Base-by-base conservation (phyloP, 2,888 invertebrate species). In the Stenotaenia linearis region DNA sequence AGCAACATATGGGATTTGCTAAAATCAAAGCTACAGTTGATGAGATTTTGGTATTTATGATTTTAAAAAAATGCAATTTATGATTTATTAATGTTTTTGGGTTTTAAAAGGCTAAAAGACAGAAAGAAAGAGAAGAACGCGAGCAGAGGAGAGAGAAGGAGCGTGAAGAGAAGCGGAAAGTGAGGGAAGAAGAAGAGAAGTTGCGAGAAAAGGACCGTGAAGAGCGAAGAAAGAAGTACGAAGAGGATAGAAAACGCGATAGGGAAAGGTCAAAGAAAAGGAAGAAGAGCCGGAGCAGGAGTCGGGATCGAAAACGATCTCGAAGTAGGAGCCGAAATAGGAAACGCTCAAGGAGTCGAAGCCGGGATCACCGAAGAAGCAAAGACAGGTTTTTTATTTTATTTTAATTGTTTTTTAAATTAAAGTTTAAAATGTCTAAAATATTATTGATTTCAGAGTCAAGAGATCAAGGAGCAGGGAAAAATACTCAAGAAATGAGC, bases 1-100 rank as follows among this genome's bases (percentile, higher is more conserved):
- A 99, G 88, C 98, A 98, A 87, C 99, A 99, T 88, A 92, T 97
- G 82, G 98, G 98, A 85, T 96, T 90, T 88, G 91, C 91, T 3
- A 88, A 89, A 83, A 87, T 92, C 61, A 88, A 89, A 80, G 87
- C 87, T 81, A 89, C 89, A 45, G 85, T 90, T 45, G 89, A 90
- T 82, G 90, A 90, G 84, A 88, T 90, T 37, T 86, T 87, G 86
- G 89, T 89, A 69, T 45, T 37, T 18, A 9, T 40, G 0, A n/a
- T 18, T 40, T 75, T 10, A 56, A 21, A 4, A 18, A 7, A 6
- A 21, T 7, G n/a, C n/a, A n/a, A n/a, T n/a, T n/a, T 10, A n/a
- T 75, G 7, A 21, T 21, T 75, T 75, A n/a, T 56, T 25, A 10
- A 75, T 25, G 10, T 32, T 80, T 30, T 50, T 76, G 4, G 28